phyloP scores from a whole-genome alignment of 2,113 vertebrate genomes.

The Hemichromis elongatus region DNA sequence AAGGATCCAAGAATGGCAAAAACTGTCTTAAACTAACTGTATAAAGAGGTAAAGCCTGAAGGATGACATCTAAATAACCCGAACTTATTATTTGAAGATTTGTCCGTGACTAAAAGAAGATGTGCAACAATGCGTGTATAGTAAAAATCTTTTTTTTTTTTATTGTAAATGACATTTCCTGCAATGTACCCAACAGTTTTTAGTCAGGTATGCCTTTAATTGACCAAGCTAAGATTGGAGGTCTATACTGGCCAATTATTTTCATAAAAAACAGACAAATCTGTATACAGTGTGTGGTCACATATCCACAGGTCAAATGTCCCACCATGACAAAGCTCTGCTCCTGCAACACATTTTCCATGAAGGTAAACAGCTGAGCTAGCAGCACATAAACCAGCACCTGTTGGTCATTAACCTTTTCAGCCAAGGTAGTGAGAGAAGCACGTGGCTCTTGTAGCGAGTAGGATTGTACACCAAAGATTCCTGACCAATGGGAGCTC shows the following conservation, averaged over 20 bases:
- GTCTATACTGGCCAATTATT: neutral
- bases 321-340: constrained; percentile 16
- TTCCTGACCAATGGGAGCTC: constrained; percentile 19
- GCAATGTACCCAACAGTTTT: neutral
- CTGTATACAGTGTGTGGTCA: neutral
- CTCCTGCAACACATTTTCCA: constrained; percentile 28
- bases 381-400: constrained; percentile 55
- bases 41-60: neutral
- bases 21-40: neutral
- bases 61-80: neutral
- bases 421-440: constrained; percentile 43
- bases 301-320: neutral
- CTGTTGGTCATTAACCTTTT: constrained; percentile 71
- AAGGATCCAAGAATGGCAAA: neutral
- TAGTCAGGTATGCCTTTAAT: neutral
- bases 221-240: neutral
- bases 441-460: neutral
- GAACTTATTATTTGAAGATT: neutral
- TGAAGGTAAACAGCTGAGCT: constrained; percentile 56
- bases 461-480: constrained; percentile 26
- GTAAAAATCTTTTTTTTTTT: accelerated
- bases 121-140: neutral
- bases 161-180: neutral
- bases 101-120: neutral
- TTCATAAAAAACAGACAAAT: neutral